phyloP scores from a whole-genome alignment of 2,888 invertebrate species.

The Chymomyza procnemis region DNA sequence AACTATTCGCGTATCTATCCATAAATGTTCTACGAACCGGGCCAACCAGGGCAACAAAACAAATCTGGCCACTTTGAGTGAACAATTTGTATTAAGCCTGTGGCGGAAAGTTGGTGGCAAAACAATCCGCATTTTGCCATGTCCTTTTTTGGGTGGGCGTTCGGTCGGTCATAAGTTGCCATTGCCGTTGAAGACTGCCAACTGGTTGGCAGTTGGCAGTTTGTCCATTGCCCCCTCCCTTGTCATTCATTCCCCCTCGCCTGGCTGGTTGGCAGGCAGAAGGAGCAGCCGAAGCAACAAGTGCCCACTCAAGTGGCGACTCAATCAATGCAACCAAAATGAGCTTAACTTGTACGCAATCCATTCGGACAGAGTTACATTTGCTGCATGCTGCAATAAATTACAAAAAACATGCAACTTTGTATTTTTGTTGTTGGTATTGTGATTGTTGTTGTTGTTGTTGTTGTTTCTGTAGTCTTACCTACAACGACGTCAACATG shows the following conservation, averaged over 20 bases:
- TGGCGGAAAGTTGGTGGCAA: slow-evolving; percentile 7
- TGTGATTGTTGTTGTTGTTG: slow-evolving; percentile 19
- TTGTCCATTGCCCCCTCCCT: not conserved
- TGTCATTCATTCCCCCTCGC: too few species aligned
- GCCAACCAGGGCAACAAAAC: not conserved
- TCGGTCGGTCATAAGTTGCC: not conserved
- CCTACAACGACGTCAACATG: slow-evolving; percentile 39
- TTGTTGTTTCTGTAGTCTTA: slow-evolving; percentile 17
- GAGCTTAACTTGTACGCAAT: slow-evolving; percentile 40
- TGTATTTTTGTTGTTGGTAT: slow-evolving; percentile 20
- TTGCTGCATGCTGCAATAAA: slow-evolving; percentile 25
- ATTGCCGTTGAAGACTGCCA: not conserved
- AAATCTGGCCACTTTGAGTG: slow-evolving; percentile 24
- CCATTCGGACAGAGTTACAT: slow-evolving; percentile 16
- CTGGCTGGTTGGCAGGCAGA: slow-evolving; percentile 4
- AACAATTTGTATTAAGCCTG: slow-evolving; percentile 48
- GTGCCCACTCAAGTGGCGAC: slow-evolving; percentile 43
- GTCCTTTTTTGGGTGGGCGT: slow-evolving; percentile 54
- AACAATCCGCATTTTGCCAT: slow-evolving; percentile 36
- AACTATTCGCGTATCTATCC: slow-evolving; percentile 20
- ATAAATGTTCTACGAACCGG: not conserved
- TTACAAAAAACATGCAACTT: slow-evolving; percentile 25
- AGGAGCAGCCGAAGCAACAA: slow-evolving; percentile 28
- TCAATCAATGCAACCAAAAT: slow-evolving; percentile 6
- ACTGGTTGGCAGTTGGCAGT: not conserved